phyloP scores from a whole-genome alignment of 2,888 invertebrate genomes.

The Drosophila demipolita region DNA sequence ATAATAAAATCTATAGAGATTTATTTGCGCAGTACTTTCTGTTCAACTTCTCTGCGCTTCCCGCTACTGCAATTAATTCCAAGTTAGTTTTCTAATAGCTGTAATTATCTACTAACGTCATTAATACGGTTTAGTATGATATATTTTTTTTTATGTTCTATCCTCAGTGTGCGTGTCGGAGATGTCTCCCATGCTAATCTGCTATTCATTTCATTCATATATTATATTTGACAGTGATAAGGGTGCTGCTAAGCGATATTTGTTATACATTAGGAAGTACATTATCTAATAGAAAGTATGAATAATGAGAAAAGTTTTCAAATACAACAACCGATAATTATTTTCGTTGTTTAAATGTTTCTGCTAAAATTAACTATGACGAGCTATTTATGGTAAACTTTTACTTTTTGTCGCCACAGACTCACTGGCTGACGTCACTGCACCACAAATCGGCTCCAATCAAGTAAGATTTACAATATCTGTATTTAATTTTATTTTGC shows the following conservation, averaged over 20 bases:
- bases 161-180: neutral
- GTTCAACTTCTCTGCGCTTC: neutral
- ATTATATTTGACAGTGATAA: slow-evolving; percentile 8
- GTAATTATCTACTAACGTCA: slow-evolving; percentile 6
- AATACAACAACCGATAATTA: slow-evolving; percentile 1
- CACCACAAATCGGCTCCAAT: neutral
- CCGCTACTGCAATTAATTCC: slow-evolving; percentile 5
- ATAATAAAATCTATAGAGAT: slow-evolving; percentile 17
- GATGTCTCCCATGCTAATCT: neutral
- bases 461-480: neutral
- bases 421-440: neutral
- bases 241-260: neutral
- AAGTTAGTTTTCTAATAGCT: slow-evolving; percentile 20
- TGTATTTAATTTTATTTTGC: neutral
- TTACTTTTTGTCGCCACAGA: slow-evolving; percentile 19
- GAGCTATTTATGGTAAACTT: slow-evolving; percentile 25
- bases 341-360: slow-evolving; percentile 2
- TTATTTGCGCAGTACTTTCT: slow-evolving; percentile 18
- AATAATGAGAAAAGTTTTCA: slow-evolving; percentile 6
- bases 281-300: neutral
- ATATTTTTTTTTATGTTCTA: neutral
- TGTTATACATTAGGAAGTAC: neutral
- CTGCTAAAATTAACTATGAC: slow-evolving; percentile 5
- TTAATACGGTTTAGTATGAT: neutral
- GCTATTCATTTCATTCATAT: neutral